Evolutionary conservation across 2,113 vertebrate species (phyloP).

Genomic region (Astatoreochromis straeleni): DNA sequence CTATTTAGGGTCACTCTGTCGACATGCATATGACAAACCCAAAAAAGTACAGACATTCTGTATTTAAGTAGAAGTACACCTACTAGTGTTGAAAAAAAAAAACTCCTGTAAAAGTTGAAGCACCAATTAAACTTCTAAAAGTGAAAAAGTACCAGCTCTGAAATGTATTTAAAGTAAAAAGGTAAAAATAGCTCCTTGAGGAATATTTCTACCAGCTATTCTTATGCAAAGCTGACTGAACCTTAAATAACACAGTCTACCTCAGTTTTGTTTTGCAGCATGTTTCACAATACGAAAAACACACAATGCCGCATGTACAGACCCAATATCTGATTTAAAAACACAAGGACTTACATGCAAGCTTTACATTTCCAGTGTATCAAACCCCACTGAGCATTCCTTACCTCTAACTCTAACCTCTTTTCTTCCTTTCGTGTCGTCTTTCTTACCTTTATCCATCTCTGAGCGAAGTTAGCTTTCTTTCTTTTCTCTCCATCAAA

Average conservation of each 20-base stretch:
- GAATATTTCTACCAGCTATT: background rate
- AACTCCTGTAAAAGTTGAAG: background rate
- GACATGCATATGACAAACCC: background rate
- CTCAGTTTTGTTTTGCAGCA: background rate
- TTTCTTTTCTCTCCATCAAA: background rate
- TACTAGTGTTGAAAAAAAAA: background rate
- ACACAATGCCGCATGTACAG: accelerated
- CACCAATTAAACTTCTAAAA: background rate
- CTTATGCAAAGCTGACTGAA: accelerated
- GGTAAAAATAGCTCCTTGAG: background rate
- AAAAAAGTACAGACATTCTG: background rate
- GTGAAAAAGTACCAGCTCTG: background rate
- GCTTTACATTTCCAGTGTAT: background rate
- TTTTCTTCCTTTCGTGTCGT: accelerated
- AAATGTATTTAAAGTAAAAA: background rate
- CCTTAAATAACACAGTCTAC: background rate
- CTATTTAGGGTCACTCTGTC: background rate
- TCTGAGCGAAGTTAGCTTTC: background rate
- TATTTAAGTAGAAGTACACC: background rate
- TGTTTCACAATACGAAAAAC: background rate
- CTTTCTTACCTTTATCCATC: accelerated
- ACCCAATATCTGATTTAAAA: background rate
- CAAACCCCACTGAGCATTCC: background rate
- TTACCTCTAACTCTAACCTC: background rate
- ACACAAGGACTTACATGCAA: accelerated